These are phyloP conservation scores for Cairina moschata DNA, from an alignment of 2,113 vertebrate genomes.

Conservation along the genomic window DNA sequence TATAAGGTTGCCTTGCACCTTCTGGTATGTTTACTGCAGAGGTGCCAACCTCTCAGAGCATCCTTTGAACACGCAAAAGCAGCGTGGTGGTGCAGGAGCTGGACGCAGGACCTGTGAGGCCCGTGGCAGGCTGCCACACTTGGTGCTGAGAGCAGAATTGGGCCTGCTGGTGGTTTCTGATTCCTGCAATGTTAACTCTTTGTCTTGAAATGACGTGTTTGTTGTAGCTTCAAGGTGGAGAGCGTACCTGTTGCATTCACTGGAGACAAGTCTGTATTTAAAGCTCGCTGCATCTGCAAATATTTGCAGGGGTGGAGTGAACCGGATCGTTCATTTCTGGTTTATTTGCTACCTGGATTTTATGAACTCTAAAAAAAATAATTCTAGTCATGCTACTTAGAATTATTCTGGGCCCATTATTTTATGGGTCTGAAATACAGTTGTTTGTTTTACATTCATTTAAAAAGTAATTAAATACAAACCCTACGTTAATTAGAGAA, in stretches of 20 bases:
- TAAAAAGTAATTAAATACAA: neutral
- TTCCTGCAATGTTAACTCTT: neutral
- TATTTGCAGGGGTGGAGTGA: neutral
- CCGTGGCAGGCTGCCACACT: fast-evolving
- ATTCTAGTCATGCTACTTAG: neutral
- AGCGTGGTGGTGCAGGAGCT: neutral
- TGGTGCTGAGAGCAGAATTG: neutral
- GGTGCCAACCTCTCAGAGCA: neutral
- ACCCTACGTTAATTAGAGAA: neutral
- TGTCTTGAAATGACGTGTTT: neutral
- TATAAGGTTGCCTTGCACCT: neutral
- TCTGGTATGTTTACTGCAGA: neutral
- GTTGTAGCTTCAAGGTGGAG: neutral
- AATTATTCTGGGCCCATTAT: neutral
- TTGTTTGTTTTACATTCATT: neutral
- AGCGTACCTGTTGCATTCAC: neutral
- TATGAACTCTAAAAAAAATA: neutral
- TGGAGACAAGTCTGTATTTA: neutral
- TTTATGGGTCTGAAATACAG: neutral
- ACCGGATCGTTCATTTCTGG: neutral
- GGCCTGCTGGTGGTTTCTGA: fast-evolving
- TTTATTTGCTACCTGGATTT: constrained; percentile 13
- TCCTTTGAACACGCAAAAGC: fast-evolving
- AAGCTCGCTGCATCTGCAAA: neutral
- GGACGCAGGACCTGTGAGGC: neutral